These are phyloP conservation scores for Lasaia peninsularis DNA, from an alignment of 1,140 invertebrate genomes.

Conservation along the genomic window DNA sequence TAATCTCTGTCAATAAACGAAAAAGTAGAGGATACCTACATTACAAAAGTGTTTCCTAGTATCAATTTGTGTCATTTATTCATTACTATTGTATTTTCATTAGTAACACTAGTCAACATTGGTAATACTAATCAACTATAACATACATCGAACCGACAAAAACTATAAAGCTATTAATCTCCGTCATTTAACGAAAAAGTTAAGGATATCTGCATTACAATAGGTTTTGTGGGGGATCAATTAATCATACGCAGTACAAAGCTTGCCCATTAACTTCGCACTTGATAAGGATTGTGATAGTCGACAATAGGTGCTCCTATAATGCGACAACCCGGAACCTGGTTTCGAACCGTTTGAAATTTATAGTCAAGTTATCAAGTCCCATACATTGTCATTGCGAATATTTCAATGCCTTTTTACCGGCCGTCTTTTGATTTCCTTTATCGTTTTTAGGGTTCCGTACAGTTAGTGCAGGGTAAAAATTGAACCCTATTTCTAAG, in stretches of 20 bases:
- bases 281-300: conserved; percentile 65
- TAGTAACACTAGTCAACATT: no score
- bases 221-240: conserved; percentile 56
- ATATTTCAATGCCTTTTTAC: conserved; percentile 28
- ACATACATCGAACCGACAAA: background rate
- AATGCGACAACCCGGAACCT: conserved; percentile 42
- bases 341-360: conserved; percentile 33
- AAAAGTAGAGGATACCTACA: no score
- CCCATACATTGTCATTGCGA: conserved; percentile 37
- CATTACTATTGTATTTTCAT: no score
- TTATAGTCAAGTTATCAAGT: conserved; percentile 39
- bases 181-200: conserved; percentile 51
- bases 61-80: no score
- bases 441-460: conserved; percentile 3
- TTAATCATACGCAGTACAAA: conserved; percentile 67
- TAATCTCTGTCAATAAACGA: conserved; percentile 57
- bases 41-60: no score
- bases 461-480: no score
- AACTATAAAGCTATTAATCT: conserved; percentile 43
- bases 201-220: conserved; percentile 64
- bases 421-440: conserved; percentile 1
- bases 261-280: conserved; percentile 64
- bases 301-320: conserved; percentile 50
- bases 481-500: no score
- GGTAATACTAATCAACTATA: background rate